Conservation (phyloP, 2,113 vertebrate species). For the Gnathonemus longibarbis region DNA sequence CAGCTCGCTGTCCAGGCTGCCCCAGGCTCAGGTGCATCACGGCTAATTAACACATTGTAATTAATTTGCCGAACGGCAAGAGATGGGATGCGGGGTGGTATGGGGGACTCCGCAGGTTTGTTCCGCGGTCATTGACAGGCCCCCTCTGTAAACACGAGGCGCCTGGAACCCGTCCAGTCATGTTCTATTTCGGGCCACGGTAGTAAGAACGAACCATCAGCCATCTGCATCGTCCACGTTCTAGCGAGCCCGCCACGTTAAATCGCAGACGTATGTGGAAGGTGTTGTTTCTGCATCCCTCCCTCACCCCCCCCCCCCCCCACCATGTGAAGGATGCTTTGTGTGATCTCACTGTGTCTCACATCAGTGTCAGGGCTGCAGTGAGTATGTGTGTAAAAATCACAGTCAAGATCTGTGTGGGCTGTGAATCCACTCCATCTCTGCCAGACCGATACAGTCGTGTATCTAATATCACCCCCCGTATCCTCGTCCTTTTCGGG, state of each 20-base stretch:
- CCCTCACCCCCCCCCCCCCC: neutral
- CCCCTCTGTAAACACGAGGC: neutral
- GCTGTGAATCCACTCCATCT: neutral
- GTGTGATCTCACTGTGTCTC: neutral
- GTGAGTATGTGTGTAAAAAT: neutral
- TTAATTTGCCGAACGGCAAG: conserved; percentile 50
- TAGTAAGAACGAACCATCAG: neutral
- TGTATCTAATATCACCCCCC: too few species aligned
- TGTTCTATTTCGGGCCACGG: neutral
- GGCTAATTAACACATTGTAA: conserved; percentile 60
- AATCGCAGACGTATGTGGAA: neutral
- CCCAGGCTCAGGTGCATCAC: conserved; percentile 50
- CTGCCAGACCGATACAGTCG: neutral
- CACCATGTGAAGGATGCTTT: neutral
- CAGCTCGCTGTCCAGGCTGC: conserved; percentile 35
- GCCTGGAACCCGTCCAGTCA: neutral
- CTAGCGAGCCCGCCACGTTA: neutral
- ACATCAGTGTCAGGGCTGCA: neutral
- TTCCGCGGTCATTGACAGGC: neutral
- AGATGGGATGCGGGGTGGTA: conserved; percentile 30
- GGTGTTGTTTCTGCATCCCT: neutral
- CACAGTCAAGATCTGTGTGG: neutral
- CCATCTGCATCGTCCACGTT: neutral
- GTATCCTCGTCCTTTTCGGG: neutral
- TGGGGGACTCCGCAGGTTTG: conserved; percentile 3